These are phyloP conservation scores for Rhabdomys dilectus DNA, from an alignment of 2,113 vertebrate species.

Conservation along the genomic window DNA sequence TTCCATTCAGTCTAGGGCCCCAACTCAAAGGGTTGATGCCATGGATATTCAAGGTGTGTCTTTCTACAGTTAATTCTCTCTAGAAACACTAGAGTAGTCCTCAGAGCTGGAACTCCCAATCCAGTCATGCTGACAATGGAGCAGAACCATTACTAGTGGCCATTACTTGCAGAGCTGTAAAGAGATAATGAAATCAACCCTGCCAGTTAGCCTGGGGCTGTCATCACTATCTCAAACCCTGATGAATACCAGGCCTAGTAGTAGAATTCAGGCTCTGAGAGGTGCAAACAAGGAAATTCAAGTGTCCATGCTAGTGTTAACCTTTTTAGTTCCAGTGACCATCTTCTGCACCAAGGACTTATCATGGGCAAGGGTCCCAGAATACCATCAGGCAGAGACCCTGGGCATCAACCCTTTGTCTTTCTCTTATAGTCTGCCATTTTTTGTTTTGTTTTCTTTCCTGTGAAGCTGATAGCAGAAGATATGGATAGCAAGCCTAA, in stretches of 20 bases:
- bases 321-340: background rate
- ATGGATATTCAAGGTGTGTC: background rate
- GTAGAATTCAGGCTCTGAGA: background rate
- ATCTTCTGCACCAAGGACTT: background rate
- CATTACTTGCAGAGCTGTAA: background rate
- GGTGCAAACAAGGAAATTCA: background rate
- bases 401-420: background rate
- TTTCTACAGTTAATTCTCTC: background rate
- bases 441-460: conserved; percentile 35
- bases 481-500: conserved; percentile 95
- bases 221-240: background rate
- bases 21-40: background rate
- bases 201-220: background rate
- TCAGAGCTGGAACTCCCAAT: background rate
- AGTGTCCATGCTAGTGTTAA: background rate
- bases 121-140: background rate
- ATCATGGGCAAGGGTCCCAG: background rate
- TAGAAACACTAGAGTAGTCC: background rate
- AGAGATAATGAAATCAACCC: background rate
- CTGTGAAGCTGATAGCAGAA: conserved; percentile 93
- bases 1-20: background rate
- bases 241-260: background rate
- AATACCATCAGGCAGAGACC: background rate
- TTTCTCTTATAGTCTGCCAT: background rate
- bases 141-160: background rate